phyloP scores from a whole-genome alignment of 2,113 vertebrate genomes.

The Rhagologus leucostigma region DNA sequence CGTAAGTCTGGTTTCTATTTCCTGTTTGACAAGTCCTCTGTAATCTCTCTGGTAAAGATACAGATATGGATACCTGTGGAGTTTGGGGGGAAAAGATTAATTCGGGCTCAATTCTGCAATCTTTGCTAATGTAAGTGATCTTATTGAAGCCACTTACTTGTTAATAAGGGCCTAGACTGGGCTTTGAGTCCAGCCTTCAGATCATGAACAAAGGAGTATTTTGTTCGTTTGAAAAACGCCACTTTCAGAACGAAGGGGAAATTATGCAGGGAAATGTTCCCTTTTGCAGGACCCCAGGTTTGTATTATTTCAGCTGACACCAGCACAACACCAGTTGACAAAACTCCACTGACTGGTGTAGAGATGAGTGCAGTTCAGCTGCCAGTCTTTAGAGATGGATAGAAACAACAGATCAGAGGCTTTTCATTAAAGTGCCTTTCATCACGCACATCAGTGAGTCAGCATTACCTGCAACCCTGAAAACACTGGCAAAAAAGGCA shows the following conservation, averaged over 20 bases:
- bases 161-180: not conserved
- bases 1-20: not conserved
- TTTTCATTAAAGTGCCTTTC: not conserved
- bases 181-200: not conserved
- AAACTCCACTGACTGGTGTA: not conserved
- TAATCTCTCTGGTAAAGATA: not conserved
- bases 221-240: not conserved
- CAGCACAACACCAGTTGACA: not conserved
- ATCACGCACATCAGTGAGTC: not conserved
- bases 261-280: not conserved
- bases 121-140: not conserved
- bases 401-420: not conserved
- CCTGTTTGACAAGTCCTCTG: not conserved
- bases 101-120: rapidly evolving
- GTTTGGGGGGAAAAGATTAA: not conserved
- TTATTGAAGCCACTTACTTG: not conserved
- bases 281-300: not conserved
- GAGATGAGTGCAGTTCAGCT: not conserved
- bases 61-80: not conserved
- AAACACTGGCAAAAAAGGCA: not conserved
- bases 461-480: not conserved
- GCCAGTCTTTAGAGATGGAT: not conserved
- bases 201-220: not conserved
- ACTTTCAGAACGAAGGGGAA: not conserved
- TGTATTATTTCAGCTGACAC: not conserved